Percentiles rank a stretch among this genome's conserved stretches.
Conservation (phyloP, 2,113 vertebrate genomes). For the Eptesicus fuscus region DNA sequence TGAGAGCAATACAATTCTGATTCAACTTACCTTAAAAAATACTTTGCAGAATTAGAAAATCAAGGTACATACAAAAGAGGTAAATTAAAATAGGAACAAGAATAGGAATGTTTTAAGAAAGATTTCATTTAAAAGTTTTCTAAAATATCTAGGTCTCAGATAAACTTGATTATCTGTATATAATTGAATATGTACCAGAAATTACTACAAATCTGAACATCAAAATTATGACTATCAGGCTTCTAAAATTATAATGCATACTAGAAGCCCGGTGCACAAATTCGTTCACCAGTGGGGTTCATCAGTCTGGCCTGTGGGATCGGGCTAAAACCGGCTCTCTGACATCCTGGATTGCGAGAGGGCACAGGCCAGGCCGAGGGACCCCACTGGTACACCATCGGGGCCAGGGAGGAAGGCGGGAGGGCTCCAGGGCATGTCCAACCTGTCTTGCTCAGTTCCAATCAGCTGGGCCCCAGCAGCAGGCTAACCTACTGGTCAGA, state of each 20-base stretch:
- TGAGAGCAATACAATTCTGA: neutral
- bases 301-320: too few species aligned
- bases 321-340: too few species aligned
- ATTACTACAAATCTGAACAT: neutral
- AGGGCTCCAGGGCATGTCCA: too few species aligned
- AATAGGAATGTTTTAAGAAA: neutral
- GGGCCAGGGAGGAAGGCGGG: too few species aligned
- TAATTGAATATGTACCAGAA: neutral
- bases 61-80: neutral
- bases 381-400: too few species aligned
- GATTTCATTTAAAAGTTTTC: neutral
- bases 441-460: too few species aligned
- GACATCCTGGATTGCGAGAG: too few species aligned
- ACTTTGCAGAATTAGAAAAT: neutral
- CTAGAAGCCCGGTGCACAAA: too few species aligned
- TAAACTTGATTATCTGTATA: neutral
- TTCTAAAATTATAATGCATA: neutral
- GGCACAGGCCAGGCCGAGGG: too few species aligned
- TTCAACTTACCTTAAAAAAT: neutral
- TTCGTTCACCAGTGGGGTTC: too few species aligned
- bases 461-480: too few species aligned
- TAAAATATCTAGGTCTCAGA: neutral
- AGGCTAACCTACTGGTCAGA: too few species aligned
- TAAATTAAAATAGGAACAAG: neutral
- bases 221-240: neutral